Percentiles rank a stretch among this genome's conserved stretches.
Conservation (phyloP, 2,113 vertebrate genomes). For the Heptranchias perlo region DNA sequence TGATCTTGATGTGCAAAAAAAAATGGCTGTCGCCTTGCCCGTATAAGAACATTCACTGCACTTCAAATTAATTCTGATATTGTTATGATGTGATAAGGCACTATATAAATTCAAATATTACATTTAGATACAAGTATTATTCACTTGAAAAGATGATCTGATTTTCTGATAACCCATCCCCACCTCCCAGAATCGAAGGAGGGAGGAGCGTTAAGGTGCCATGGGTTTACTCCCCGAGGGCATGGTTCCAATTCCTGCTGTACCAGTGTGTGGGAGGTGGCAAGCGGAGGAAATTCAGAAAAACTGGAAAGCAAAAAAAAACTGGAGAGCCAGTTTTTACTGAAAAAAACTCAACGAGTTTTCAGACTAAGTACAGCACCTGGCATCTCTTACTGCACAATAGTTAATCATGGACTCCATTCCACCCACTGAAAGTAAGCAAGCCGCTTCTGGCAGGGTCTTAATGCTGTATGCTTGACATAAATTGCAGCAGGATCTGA, state of each 20-base stretch:
- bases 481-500: no score
- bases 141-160: neutral
- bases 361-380: neutral
- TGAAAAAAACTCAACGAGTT: neutral
- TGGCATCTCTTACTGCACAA: neutral
- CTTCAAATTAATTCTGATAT: neutral
- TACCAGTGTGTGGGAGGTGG: neutral
- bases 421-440: no score
- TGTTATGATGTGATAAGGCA: neutral
- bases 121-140: neutral
- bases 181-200: neutral
- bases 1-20: neutral
- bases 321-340: neutral
- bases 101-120: neutral
- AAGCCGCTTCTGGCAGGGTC: neutral
- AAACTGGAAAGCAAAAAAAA: neutral
- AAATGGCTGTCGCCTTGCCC: neutral
- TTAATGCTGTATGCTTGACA: no score
- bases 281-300: neutral
- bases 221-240: neutral
- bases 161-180: neutral
- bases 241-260: neutral
- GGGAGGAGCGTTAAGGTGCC: neutral
- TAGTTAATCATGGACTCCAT: neutral
- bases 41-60: no score